These are phyloP conservation scores for Triops longicaudatus DNA, from an alignment of 1,140 invertebrate genomes.

Conservation along the genomic window DNA sequence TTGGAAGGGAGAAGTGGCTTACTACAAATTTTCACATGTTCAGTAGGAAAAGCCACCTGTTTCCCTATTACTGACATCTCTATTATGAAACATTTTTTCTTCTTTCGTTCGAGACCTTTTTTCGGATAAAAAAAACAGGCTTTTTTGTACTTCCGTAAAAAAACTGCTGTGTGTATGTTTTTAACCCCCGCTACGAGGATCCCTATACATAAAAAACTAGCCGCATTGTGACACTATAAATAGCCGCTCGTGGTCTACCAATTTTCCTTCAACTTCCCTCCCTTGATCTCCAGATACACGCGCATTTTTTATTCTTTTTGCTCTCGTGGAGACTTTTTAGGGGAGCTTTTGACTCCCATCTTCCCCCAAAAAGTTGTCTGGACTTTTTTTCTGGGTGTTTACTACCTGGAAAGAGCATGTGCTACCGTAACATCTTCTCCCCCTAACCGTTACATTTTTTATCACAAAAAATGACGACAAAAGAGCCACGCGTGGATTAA, in stretches of 20 bases:
- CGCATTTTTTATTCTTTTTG: background rate
- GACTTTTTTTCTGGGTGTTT: background rate
- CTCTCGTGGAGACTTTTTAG: background rate
- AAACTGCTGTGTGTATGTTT: background rate
- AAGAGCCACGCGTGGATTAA: slow-evolving; percentile 10
- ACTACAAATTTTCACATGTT: too few relatives aligned
- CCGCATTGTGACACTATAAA: background rate
- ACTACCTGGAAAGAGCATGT: background rate
- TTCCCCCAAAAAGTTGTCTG: background rate
- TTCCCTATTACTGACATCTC: too few relatives aligned
- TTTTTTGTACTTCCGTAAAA: background rate
- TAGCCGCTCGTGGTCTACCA: background rate
- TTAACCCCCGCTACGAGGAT: background rate
- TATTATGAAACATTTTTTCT: background rate
- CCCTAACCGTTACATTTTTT: background rate
- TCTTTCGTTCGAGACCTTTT: background rate
- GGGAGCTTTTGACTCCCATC: background rate
- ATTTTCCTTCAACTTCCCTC: background rate
- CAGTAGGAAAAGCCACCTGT: too few relatives aligned
- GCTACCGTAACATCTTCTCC: background rate
- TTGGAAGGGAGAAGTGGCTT: background rate
- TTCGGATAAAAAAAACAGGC: background rate
- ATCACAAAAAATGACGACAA: background rate
- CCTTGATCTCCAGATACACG: background rate
- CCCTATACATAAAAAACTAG: background rate